These are phyloP conservation scores for Rhagium mordax DNA, from an alignment of 2,888 invertebrate genomes.

Conservation along the genomic window DNA sequence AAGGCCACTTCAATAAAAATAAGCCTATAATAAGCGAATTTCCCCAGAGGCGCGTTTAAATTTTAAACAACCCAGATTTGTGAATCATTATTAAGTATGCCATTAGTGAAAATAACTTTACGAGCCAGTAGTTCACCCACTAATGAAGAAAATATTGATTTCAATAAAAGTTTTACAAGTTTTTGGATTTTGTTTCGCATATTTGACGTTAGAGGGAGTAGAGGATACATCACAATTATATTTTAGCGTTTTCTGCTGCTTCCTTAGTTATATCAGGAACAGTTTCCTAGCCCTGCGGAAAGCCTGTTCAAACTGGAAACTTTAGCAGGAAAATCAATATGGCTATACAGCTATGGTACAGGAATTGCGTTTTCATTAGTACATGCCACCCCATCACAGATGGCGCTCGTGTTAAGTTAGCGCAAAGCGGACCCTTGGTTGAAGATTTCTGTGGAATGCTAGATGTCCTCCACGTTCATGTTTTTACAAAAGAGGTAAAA, in stretches of 20 bases:
- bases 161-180: neutral
- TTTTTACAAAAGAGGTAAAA: too few species aligned
- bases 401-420: neutral
- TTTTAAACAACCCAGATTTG: neutral
- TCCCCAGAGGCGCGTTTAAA: neutral
- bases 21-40: neutral
- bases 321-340: neutral
- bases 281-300: neutral
- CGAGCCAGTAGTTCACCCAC: slow-evolving; percentile 39
- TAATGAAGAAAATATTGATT: slow-evolving; percentile 44
- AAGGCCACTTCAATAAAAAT: neutral
- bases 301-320: neutral
- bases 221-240: neutral
- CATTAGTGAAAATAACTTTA: slow-evolving; percentile 43
- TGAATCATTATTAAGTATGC: slow-evolving; percentile 2
- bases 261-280: neutral
- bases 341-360: neutral
- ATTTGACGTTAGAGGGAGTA: neutral
- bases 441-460: neutral
- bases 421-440: neutral
- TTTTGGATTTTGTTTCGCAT: neutral
- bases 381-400: neutral
- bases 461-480: too few species aligned
- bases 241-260: neutral
- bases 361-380: neutral